Conservation (phyloP, 2,797 vertebrate genomes). For the Mus spretus region DNA sequence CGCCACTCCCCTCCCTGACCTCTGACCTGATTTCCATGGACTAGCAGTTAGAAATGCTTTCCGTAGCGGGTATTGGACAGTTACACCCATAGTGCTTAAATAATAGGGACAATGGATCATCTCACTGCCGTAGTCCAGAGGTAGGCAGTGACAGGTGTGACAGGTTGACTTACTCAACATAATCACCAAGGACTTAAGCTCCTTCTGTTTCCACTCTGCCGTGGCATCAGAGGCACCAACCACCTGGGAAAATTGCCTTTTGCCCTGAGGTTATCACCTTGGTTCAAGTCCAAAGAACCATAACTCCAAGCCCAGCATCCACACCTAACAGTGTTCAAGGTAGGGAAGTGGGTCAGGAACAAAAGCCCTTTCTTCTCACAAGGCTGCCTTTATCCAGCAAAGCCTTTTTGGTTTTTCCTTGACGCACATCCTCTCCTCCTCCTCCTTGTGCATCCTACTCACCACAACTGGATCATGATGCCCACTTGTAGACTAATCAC, state of each 20-base stretch:
- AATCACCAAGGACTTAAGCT: slow-evolving; percentile 36
- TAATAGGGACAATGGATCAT: slow-evolving; percentile 22
- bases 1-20: background rate
- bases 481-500: background rate
- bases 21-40: slow-evolving; percentile 49
- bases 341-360: background rate
- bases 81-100: slow-evolving; percentile 22
- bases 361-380: slow-evolving; percentile 16
- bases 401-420: background rate
- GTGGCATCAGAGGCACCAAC: background rate
- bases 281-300: slow-evolving; percentile 16
- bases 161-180: background rate
- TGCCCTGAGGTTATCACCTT: slow-evolving; percentile 6
- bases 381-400: background rate
- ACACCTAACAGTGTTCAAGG: background rate
- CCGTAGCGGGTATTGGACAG: slow-evolving; percentile 27
- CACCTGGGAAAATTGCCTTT: slow-evolving; percentile 50
- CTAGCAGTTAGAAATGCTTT: slow-evolving; percentile 55
- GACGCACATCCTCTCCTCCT: background rate
- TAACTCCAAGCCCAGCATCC: background rate
- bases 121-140: background rate
- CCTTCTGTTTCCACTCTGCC: slow-evolving; percentile 40
- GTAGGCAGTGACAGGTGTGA: background rate
- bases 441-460: background rate
- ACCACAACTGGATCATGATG: background rate